Conservation (phyloP, 2,113 vertebrate genomes). For the Setophaga coronata region DNA sequence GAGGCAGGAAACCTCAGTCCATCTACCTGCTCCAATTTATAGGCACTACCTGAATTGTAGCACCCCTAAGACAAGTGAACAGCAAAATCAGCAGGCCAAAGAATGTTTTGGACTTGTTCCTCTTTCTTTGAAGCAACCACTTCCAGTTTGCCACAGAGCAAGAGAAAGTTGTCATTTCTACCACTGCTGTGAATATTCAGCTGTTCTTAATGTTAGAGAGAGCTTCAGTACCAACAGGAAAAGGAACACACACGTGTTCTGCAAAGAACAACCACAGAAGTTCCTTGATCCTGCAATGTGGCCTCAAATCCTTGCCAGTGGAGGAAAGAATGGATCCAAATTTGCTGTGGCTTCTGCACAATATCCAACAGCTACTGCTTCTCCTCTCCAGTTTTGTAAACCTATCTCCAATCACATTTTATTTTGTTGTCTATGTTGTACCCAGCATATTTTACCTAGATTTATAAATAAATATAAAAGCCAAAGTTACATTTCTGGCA, state of each 20-base stretch:
- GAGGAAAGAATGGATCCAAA: not conserved
- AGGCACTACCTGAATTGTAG: not conserved
- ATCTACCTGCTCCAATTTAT: not conserved
- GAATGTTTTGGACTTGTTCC: not conserved
- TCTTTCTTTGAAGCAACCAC: not conserved
- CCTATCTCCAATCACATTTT: not conserved
- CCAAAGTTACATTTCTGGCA: not conserved
- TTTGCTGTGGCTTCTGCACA: not conserved
- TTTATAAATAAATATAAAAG: not conserved
- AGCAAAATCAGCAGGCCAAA: not conserved
- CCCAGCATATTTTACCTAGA: not conserved
- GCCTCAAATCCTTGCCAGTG: not conserved
- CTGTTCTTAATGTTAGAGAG: not conserved
- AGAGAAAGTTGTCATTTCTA: not conserved
- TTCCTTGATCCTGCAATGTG: not conserved
- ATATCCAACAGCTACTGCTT: not conserved
- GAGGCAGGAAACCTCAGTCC: not conserved
- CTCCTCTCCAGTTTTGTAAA: not conserved
- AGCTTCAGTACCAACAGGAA: not conserved
- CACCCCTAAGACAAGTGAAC: not conserved
- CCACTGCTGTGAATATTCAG: not conserved
- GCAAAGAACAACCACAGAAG: not conserved
- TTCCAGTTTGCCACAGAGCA: not conserved
- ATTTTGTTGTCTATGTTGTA: not conserved
- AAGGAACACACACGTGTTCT: accelerated